A percentile compares a stretch with the other conserved stretches of the same genome.
phyloP scores from a whole-genome alignment of 1,140 invertebrate species.

The Thaumatotibia leucotreta region DNA sequence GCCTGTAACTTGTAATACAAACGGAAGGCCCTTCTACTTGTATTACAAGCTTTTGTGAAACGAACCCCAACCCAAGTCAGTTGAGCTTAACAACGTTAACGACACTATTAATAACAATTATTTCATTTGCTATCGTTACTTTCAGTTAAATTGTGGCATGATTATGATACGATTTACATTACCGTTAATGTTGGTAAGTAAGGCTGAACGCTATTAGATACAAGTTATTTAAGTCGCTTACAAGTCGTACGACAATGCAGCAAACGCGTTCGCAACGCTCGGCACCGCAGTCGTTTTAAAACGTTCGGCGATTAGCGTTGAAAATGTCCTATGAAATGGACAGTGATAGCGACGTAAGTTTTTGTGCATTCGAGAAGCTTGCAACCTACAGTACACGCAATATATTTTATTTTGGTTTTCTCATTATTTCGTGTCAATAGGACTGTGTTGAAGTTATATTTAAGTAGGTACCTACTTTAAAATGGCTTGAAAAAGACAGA shows the following conservation, averaged over 20 bases:
- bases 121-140: background rate
- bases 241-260: background rate
- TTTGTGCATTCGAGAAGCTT: background rate
- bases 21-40: too few relatives aligned
- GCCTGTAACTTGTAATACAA: too few relatives aligned
- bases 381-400: too few relatives aligned
- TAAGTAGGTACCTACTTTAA: too few relatives aligned
- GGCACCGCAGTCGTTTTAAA: background rate
- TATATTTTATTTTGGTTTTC: too few relatives aligned
- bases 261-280: background rate
- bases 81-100: too few relatives aligned
- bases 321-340: slow-evolving; percentile 23
- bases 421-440: too few relatives aligned
- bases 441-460: too few relatives aligned
- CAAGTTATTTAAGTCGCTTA: background rate
- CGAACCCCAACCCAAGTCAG: too few relatives aligned
- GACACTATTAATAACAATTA: background rate
- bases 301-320: slow-evolving; percentile 4
- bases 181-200: slow-evolving; percentile 6
- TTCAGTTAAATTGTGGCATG: background rate
- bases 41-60: too few relatives aligned
- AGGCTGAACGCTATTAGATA: background rate
- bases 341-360: slow-evolving; percentile 35
- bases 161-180: background rate
- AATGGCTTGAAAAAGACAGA: too few relatives aligned